These are phyloP conservation scores for Perca flavescens DNA, from an alignment of 2,113 vertebrate species.

Conservation along the genomic window DNA sequence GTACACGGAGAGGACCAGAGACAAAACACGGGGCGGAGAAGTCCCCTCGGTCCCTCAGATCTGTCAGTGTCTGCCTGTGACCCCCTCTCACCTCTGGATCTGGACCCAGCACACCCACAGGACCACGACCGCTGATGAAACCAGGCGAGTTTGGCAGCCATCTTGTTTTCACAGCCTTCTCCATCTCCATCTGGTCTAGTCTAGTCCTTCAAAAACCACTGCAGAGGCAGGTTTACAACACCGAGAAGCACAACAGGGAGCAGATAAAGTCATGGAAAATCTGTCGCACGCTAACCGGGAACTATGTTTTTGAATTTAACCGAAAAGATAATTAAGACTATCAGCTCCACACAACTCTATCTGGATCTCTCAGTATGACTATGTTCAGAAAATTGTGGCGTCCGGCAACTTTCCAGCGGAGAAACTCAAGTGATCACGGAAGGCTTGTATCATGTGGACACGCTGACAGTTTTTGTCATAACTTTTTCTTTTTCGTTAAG, in stretches of 20 bases:
- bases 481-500: no score
- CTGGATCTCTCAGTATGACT: no score
- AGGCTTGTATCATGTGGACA: no score
- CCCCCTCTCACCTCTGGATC: constrained; percentile 34
- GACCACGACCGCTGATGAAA: constrained; percentile 42
- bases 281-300: neutral
- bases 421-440: no score
- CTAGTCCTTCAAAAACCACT: neutral
- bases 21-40: constrained; percentile 59
- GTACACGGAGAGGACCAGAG: constrained; percentile 42
- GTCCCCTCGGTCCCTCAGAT: constrained; percentile 3
- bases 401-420: no score
- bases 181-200: constrained; percentile 13
- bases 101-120: constrained; percentile 37
- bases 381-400: no score
- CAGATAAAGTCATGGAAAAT: neutral
- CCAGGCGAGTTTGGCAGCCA: constrained; percentile 40
- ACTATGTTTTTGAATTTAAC: neutral
- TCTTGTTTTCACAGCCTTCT: constrained; percentile 62
- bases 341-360: no score
- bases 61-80: constrained; percentile 11
- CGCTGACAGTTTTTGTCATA: no score
- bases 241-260: neutral
- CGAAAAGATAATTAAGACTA: neutral
- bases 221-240: neutral